These are phyloP conservation scores for Alosa alosa DNA, from an alignment of 2,113 vertebrate species.

Conservation along the genomic window DNA sequence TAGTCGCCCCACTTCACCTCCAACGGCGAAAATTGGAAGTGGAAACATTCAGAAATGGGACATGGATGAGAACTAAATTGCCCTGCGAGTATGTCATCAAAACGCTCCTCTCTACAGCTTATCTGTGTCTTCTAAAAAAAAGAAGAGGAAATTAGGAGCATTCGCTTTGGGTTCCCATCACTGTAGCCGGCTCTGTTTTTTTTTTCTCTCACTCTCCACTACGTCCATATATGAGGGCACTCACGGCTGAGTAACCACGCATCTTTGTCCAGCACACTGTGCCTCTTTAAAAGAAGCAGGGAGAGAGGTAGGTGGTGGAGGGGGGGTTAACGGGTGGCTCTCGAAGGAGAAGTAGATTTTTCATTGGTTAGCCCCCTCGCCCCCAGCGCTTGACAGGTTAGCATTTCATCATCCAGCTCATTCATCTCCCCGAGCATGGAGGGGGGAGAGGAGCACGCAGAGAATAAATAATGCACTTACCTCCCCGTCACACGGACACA, in stretches of 20 bases:
- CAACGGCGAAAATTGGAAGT: not conserved
- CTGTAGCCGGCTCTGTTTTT: not conserved
- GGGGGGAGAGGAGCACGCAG: conserved; percentile 50
- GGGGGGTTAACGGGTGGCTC: not conserved
- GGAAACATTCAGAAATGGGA: not conserved
- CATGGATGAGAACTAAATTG: not conserved
- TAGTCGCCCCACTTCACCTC: not conserved
- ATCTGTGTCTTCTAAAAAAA: not conserved
- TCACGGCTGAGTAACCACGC: not conserved
- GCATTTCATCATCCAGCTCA: conserved; percentile 67
- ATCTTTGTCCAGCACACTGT: not conserved
- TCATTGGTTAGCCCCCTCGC: conserved; percentile 61
- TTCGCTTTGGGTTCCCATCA: not conserved
- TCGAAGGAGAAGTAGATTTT: conserved; percentile 54
- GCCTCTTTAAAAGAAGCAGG: not conserved
- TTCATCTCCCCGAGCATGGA: conserved; percentile 45
- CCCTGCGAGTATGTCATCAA: not conserved
- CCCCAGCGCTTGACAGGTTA: conserved; percentile 62
- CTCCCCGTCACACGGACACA: conserved; percentile 27
- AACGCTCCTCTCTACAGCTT: not conserved
- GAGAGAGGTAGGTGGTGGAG: not conserved
- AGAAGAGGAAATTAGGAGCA: not conserved
- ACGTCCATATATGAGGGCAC: not conserved
- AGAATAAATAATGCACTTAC: conserved; percentile 67
- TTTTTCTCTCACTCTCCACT: not conserved